Evolutionary conservation across 1,140 invertebrate genomes (phyloP), one percentile per base, ranked within the genome.

Genomic region (Aphaenogaster rudis): DNA sequence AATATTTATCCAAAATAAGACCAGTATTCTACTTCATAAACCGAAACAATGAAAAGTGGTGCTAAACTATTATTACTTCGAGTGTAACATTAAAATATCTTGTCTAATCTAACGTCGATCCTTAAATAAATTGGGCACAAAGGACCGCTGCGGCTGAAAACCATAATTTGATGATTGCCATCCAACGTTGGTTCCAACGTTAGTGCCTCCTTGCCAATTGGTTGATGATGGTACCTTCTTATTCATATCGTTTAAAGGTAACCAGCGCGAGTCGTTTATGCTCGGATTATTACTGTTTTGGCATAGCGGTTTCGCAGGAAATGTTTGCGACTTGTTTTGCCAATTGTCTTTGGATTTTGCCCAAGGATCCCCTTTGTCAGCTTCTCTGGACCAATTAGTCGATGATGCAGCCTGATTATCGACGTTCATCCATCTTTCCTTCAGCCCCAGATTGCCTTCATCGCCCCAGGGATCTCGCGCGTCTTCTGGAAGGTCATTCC

Each of bases 401-500:
- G 85, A 80, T 0, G 80, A 78, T 9, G 63, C 4, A 33, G 1
- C 2, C 1, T 63, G 52, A 63, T 21, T 69, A 39, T 88, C 85
- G 17, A 67, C 54, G 28, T 91, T 92, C 5, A 36, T 28, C 87
- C 87, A 90, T 7, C 91, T 86, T 11, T 92, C 91, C n/a, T 92
- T 91, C 5, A 88, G 21, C 9, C 69, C 85, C 28, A 77, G 15
- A 80, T 63, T 82, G 42, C 79, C 80, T 64, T 95, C 95, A 45
- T 95, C 95, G 0, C 92, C 95, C 95, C 95, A 95, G 33, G 95
- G 95, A 91, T 95, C 95, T 80, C 92, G 91, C 7, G 95, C 95
- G 64, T 95, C 95, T 76, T 95, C 95, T 0, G 95, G 95, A 36
- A 95, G 88, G 85, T 95, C 95, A 57, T 92, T 89, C 90, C 93